phyloP scores from a whole-genome alignment of 1,140 invertebrate genomes.

The Spodoptera frugiperda region DNA sequence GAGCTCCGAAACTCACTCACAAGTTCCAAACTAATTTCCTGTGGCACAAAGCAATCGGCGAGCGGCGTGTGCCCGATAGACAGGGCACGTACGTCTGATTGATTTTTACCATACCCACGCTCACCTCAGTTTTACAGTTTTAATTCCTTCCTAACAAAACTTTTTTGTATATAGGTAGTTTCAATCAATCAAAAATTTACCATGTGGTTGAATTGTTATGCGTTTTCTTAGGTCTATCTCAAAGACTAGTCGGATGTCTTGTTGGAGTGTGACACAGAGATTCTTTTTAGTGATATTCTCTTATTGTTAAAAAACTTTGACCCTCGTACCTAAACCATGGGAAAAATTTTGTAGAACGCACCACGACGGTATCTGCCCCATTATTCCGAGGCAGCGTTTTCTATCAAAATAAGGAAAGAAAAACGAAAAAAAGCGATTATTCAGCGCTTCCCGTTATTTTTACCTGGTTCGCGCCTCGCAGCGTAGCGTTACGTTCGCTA shows the following conservation, averaged over 20 bases:
- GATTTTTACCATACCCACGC: constrained; percentile 53
- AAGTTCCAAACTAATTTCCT: constrained; percentile 83
- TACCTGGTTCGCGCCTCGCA: background rate
- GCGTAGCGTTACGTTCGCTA: background rate
- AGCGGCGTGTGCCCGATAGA: constrained; percentile 68
- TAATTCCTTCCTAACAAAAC: constrained; percentile 9
- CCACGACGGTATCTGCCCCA: background rate
- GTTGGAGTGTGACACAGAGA: too few species aligned
- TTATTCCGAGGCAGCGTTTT: background rate
- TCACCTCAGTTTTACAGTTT: constrained; percentile 19
- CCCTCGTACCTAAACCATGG: too few species aligned
- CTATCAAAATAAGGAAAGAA: background rate
- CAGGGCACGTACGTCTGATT: constrained; percentile 65
- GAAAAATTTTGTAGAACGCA: too few species aligned
- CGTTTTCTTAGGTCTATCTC: too few species aligned
- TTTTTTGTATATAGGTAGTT: background rate
- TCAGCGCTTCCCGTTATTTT: constrained; percentile 30
- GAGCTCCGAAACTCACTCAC: constrained; percentile 59
- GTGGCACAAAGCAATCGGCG: constrained; percentile 79
- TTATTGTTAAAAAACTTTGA: too few species aligned
- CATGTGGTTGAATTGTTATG: too few species aligned
- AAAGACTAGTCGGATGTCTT: too few species aligned
- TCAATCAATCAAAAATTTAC: background rate
- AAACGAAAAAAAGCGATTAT: constrained; percentile 15
- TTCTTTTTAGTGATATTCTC: too few species aligned